A percentile compares a stretch with the other conserved stretches of the same genome.
These are phyloP conservation scores for Lycocorax pyrrhopterus DNA, from an alignment of 2,113 vertebrate genomes.

Conservation along the genomic window DNA sequence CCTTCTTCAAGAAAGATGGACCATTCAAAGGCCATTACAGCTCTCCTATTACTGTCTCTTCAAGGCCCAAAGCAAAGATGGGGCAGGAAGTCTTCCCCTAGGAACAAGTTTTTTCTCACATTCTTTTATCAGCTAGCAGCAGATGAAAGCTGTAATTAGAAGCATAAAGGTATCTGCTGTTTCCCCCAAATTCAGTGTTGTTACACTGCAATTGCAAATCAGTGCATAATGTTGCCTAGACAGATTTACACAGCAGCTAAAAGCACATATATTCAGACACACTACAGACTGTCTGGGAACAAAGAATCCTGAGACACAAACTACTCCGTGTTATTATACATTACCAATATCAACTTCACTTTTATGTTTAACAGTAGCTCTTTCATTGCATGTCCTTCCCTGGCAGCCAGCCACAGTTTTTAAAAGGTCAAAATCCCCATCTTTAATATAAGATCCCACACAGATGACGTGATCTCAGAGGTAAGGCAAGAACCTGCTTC, in stretches of 20 bases:
- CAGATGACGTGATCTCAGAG: neutral
- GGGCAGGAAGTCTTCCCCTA: neutral
- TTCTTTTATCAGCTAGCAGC: constrained; percentile 45
- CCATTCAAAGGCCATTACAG: neutral
- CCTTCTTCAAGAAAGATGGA: constrained; percentile 8
- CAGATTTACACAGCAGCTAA: neutral
- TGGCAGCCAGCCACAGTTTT: neutral
- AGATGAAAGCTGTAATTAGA: neutral
- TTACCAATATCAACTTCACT: neutral
- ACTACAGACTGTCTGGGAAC: neutral
- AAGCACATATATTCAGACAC: neutral
- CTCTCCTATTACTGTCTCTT: neutral
- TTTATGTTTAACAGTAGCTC: neutral
- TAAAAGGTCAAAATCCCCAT: neutral
- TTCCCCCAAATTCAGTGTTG: neutral
- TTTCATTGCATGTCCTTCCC: neutral
- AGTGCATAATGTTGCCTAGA: neutral
- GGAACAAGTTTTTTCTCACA: neutral
- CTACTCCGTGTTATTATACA: neutral
- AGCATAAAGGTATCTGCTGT: neutral
- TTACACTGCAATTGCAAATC: neutral
- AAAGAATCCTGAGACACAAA: neutral
- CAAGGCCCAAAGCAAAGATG: neutral
- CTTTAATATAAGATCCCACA: neutral
- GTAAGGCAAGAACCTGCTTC: neutral